A percentile compares a stretch with the other conserved stretches of the same genome.
Conservation (phyloP, 2,113 vertebrate genomes). For the Grantiella picta region DNA sequence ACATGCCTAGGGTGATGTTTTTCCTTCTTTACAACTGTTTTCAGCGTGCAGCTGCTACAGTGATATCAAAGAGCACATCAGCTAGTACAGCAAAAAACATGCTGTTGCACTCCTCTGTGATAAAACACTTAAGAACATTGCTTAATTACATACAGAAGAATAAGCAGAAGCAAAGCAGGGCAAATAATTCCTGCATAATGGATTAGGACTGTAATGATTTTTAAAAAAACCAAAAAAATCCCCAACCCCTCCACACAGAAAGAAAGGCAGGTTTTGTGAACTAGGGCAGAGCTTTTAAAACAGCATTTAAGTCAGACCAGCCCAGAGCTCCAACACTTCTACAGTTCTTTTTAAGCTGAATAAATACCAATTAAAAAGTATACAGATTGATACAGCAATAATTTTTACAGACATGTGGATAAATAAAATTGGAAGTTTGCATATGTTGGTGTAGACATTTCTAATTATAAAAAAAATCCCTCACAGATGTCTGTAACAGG, state of each 20-base stretch:
- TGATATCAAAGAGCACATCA: slow-evolving; percentile 48
- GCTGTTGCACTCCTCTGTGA: slow-evolving; percentile 4
- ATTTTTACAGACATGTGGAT: background rate
- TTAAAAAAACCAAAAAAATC: background rate
- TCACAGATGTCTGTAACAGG: background rate
- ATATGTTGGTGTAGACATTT: background rate
- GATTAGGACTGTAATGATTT: background rate
- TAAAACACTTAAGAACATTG: slow-evolving; percentile 14
- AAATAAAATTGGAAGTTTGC: background rate
- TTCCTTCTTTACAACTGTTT: slow-evolving; percentile 22
- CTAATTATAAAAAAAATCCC: background rate
- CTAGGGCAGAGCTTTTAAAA: background rate
- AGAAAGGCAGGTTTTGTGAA: background rate
- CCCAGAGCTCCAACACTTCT: background rate
- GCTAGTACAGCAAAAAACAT: slow-evolving; percentile 33
- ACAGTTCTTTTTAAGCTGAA: background rate
- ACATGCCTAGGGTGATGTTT: slow-evolving; percentile 8
- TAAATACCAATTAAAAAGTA: background rate
- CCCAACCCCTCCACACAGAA: background rate
- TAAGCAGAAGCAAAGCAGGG: slow-evolving; percentile 8
- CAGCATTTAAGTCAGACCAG: background rate
- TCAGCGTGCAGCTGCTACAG: slow-evolving; percentile 35
- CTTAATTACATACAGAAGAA: slow-evolving; percentile 29
- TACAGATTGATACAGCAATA: background rate
- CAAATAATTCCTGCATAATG: slow-evolving; percentile 23